Percentiles rank a stretch among this genome's conserved stretches.
Conservation (phyloP, 2,888 invertebrate species). For the Koerneria pararmatus region DNA sequence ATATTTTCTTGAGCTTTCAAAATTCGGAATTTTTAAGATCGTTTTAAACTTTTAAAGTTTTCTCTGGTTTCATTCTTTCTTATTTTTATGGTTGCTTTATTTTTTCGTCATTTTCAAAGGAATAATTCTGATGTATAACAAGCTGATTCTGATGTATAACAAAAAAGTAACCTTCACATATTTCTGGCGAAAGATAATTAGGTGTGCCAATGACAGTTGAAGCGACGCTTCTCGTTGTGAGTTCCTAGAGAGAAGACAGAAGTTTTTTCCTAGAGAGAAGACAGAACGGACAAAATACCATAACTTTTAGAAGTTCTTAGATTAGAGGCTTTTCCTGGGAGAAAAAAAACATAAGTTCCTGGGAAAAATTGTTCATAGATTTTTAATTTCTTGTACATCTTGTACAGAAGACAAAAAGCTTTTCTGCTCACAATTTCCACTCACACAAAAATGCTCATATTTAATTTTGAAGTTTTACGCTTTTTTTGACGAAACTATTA, state of each 20-base stretch:
- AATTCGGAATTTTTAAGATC: no score
- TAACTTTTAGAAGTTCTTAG: not conserved
- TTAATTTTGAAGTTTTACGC: no score
- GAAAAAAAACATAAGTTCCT: no score
- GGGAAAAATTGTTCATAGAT: no score
- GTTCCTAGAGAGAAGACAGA: slow-evolving; percentile 26
- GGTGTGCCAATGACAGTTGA: slow-evolving; percentile 73
- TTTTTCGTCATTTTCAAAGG: slow-evolving; percentile 6
- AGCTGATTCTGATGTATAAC: not conserved
- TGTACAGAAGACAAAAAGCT: no score
- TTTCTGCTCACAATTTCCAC: no score
- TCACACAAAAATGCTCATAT: no score
- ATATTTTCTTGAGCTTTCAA: no score
- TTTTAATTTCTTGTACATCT: no score
- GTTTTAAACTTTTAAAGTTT: no score
- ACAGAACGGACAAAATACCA: not conserved
- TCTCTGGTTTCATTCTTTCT: not conserved
- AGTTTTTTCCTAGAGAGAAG: not conserved
- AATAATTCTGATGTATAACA: not conserved
- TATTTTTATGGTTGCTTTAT: no score
- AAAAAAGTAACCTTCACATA: slow-evolving; percentile 71
- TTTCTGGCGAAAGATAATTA: slow-evolving; percentile 80
- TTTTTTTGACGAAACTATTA: no score
- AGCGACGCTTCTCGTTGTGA: slow-evolving; percentile 64
- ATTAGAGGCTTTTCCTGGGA: not conserved